Evolutionary conservation across 2,113 vertebrate genomes (phyloP), one percentile per base, ranked within the genome.

Genomic region (Trachemys scripta): DNA sequence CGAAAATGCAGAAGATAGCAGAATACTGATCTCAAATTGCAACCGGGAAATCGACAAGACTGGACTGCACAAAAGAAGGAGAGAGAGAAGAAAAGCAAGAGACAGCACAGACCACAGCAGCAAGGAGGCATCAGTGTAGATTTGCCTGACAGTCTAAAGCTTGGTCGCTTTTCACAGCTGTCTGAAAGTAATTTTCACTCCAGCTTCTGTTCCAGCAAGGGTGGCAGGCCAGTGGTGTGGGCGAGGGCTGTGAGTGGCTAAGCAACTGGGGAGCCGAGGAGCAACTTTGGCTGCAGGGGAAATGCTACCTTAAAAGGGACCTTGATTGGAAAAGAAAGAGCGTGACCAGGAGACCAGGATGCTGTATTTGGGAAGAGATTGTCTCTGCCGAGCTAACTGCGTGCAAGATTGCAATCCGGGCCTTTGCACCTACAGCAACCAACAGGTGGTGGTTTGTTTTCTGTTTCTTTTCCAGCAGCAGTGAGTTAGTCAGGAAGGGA

Each of bases 371-470:
- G 97, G 97, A 96, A 78, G 50, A 42, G 89, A 80, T 72, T 16
- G 2, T 42, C 90, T 89, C 88, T 0, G 56, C 82, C 4, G 17
- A 75, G 92, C 92, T 97, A 95, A 97, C 95, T 90, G 97, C 92
- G 95, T 95, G 88, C 96, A 94, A 90, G 94, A 94, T 85, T 35
- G 85, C 80, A 92, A 94, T 96, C 93, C 27, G 87, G 90, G 86
- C 53, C 92, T 62, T 76, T 5, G 5, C 62, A 92, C 82, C 54
- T 4, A 9, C 90, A 14, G 45, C 90, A 45, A 85, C 57, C 94
- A 88, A 31, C 93, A 92, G 80, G 89, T 85, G 16, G 80, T 84
- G 62, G 83, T 88, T 95, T 96, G 94, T 90, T 91, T 2, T 72
- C 82, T 4, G 90, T 35, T 38, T 82, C 81, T 75, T 62, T 57